Conservation (phyloP, 2,888 invertebrate species). For the Zootermopsis nevadensis region DNA sequence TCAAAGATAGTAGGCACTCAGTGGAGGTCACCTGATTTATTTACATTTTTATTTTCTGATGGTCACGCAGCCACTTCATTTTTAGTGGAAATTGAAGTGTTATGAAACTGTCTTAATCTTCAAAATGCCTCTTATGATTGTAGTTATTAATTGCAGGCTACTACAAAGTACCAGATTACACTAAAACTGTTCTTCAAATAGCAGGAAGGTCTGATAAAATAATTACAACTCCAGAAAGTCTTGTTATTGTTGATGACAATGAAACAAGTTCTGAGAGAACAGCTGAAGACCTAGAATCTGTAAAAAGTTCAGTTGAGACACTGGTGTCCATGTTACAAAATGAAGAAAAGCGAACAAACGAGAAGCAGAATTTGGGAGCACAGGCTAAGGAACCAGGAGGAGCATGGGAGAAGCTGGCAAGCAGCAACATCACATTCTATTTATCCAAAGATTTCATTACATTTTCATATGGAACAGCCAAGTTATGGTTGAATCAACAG, state of each 20-base stretch:
- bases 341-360: constrained; percentile 52
- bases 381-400: constrained; percentile 68
- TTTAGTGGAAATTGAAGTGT: no score
- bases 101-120: neutral
- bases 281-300: constrained; percentile 61
- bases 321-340: neutral
- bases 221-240: constrained; percentile 61
- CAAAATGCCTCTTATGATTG: neutral
- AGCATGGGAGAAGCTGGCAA: constrained; percentile 36
- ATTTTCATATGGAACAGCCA: constrained; percentile 61
- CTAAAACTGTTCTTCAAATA: constrained; percentile 60
- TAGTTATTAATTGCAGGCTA: constrained; percentile 66
- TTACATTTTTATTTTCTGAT: no score
- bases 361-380: constrained; percentile 62
- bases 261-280: constrained; percentile 58
- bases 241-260: constrained; percentile 35
- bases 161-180: constrained; percentile 76
- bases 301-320: neutral
- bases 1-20: no score
- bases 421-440: constrained; percentile 44
- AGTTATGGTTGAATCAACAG: constrained; percentile 78
- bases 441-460: constrained; percentile 44
- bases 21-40: no score
- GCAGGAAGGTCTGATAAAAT: constrained; percentile 61
- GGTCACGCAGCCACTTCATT: no score